Evolutionary conservation across 2,888 invertebrate genomes (phyloP).

Genomic region (Poecilus cupreus): DNA sequence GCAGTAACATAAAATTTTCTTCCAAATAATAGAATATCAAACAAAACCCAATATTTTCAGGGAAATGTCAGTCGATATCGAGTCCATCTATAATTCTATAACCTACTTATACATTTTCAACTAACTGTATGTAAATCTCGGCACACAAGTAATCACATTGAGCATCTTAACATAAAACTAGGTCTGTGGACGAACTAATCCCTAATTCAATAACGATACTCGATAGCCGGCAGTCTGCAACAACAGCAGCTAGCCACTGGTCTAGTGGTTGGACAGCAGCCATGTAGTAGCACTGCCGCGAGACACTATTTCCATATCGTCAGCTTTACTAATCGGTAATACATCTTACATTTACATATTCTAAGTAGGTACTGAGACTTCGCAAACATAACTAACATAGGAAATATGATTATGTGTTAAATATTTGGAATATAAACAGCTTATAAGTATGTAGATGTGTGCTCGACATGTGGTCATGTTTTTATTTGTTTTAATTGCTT

Average conservation of each 20-base stretch:
- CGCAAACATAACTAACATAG: no score
- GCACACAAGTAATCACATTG: slow-evolving; percentile 15
- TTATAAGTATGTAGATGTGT: no score
- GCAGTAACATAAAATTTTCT: no score
- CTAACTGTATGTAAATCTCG: background rate
- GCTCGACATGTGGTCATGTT: background rate
- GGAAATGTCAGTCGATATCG: no score
- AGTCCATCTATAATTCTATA: no score
- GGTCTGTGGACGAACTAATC: slow-evolving; percentile 47
- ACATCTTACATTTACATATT: slow-evolving; percentile 2
- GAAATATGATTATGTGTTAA: no score
- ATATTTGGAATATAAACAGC: no score
- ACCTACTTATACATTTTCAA: no score
- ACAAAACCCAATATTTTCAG: no score
- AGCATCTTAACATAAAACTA: slow-evolving; percentile 36
- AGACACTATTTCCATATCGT: background rate
- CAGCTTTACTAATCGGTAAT: background rate
- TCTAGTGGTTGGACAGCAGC: slow-evolving; percentile 30
- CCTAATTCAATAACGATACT: slow-evolving; percentile 51
- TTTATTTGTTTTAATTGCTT: no score
- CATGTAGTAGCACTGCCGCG: slow-evolving; percentile 25
- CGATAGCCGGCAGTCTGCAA: background rate
- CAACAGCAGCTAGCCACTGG: background rate
- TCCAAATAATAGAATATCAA: no score
- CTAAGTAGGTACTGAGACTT: background rate